These are phyloP conservation scores for Rhinoderma darwinii DNA, from an alignment of 2,113 vertebrate genomes.

Conservation along the genomic window DNA sequence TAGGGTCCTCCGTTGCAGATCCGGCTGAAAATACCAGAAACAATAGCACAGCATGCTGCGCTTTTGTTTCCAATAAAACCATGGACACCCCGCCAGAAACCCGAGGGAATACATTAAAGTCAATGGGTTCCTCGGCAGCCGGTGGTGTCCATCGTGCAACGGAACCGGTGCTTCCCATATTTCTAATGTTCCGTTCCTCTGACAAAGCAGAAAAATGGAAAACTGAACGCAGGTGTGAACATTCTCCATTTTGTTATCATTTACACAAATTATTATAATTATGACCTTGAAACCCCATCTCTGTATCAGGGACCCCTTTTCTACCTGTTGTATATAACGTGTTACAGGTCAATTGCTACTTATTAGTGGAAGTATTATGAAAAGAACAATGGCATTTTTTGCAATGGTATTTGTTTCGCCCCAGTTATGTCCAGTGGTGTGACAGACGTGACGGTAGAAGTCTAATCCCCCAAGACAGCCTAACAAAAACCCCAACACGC, in stretches of 20 bases:
- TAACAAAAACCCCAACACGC: constrained; percentile 45
- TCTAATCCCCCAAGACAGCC: neutral
- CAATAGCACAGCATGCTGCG: too few species aligned
- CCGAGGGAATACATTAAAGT: too few species aligned
- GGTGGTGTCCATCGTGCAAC: too few species aligned
- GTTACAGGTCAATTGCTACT: neutral
- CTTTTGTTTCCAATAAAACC: too few species aligned
- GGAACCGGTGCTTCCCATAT: too few species aligned
- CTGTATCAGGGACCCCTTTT: neutral
- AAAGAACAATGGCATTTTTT: neutral
- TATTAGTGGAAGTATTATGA: neutral
- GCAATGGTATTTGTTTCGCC: neutral
- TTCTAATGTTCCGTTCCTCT: too few species aligned
- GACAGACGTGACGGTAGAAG: neutral
- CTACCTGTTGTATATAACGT: neutral
- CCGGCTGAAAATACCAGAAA: too few species aligned
- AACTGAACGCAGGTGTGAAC: too few species aligned
- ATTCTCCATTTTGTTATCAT: neutral
- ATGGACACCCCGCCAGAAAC: too few species aligned
- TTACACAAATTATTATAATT: neutral
- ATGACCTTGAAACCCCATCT: neutral
- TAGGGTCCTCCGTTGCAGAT: too few species aligned
- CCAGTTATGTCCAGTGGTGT: neutral
- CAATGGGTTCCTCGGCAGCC: too few species aligned
- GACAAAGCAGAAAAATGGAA: too few species aligned